Conservation (phyloP, 2,888 invertebrate genomes). For the Alloplasta piceator region DNA sequence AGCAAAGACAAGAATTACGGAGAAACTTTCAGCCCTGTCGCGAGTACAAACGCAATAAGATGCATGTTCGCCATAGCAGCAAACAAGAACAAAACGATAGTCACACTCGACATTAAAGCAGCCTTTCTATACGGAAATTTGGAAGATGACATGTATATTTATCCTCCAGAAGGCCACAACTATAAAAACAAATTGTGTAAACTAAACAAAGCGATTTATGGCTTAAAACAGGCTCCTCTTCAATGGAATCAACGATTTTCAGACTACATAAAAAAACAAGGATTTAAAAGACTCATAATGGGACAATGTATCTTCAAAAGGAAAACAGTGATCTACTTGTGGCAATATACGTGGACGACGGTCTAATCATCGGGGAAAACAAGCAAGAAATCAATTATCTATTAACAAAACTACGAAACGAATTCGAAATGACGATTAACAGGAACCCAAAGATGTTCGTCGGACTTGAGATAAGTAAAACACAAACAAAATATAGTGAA, state of each 20-base stretch:
- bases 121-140: conserved; percentile 11
- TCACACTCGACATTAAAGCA: conserved; percentile 1
- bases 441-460: conserved; percentile 27
- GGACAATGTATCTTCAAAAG: conserved; percentile 61
- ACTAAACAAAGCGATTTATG: conserved; percentile 57
- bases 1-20: conserved; percentile 42
- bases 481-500: conserved; percentile 13
- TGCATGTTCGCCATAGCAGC: conserved; percentile 3
- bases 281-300: conserved; percentile 38
- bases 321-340: conserved; percentile 31
- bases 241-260: conserved; percentile 45
- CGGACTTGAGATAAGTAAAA: conserved; percentile 7
- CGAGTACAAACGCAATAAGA: conserved; percentile 32
- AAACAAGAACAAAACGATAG: conserved; percentile 19
- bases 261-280: conserved; percentile 40
- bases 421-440: conserved; percentile 30
- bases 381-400: conserved; percentile 41
- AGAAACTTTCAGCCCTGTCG: conserved; percentile 37
- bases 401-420: conserved; percentile 28
- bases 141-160: conserved; percentile 4
- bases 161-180: conserved; percentile 16
- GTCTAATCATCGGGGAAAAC: conserved; percentile 52
- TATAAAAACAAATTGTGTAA: conserved; percentile 46
- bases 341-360: conserved; percentile 62
- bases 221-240: conserved; percentile 59